These are phyloP conservation scores for Caenorhabditis afra DNA, from an alignment of 2,888 invertebrate species.

Conservation along the genomic window DNA sequence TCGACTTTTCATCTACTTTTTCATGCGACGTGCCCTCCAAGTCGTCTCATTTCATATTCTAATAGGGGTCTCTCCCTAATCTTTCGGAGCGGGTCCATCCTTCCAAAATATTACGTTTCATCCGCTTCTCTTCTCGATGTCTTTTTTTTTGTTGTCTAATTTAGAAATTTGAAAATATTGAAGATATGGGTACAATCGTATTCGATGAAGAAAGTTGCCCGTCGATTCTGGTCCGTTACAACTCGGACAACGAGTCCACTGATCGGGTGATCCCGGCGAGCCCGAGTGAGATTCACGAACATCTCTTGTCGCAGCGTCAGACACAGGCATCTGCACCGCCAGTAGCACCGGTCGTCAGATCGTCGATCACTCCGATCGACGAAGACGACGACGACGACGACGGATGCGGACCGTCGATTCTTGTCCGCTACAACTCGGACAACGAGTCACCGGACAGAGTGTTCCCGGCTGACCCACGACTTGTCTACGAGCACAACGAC, in stretches of 20 bases:
- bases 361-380: not conserved
- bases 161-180: not conserved
- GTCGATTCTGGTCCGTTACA: slow-evolving; percentile 36
- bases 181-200: slow-evolving; percentile 11
- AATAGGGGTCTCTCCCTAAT: slow-evolving; percentile 41
- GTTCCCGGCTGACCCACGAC: slow-evolving; percentile 33
- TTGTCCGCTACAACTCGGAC: slow-evolving; percentile 41
- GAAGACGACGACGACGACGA: slow-evolving; percentile 45
- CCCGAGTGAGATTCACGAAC: slow-evolving; percentile 19
- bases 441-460: slow-evolving; percentile 39
- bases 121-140: not conserved
- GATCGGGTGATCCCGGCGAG: slow-evolving; percentile 35
- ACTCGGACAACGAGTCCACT: slow-evolving; percentile 43
- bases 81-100: not conserved
- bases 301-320: slow-evolving; percentile 16
- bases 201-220: slow-evolving; percentile 25
- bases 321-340: slow-evolving; percentile 12
- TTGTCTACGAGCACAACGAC: slow-evolving; percentile 26
- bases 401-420: slow-evolving; percentile 15
- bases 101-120: slow-evolving; percentile 41
- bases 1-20: slow-evolving; percentile 16
- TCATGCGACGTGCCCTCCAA: slow-evolving; percentile 18
- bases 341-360: slow-evolving; percentile 21
- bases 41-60: slow-evolving; percentile 43
- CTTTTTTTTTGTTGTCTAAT: not conserved